Evolutionary conservation across 2,888 invertebrate species (phyloP), one percentile per base, ranked within the genome.

Genomic region (Leptinotarsa juncta): DNA sequence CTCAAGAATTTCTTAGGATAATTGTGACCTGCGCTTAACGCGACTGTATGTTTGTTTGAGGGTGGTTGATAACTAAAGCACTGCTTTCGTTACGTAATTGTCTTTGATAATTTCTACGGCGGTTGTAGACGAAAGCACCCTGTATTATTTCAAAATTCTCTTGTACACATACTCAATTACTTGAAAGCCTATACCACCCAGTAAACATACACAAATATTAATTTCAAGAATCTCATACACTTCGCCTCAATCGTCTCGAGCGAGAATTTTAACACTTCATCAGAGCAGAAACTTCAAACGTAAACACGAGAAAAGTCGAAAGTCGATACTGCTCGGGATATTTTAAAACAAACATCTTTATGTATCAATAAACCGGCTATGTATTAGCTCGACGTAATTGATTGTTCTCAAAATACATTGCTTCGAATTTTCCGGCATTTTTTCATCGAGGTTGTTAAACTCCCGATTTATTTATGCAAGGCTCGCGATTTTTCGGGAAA

Each of bases 401-500:
- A 62, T 62, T 62, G 62, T 62, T 62, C 62, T 62, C n/a, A n/a
- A 62, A 62, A 62, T 62, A 26, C n/a, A 42, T 42, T 26, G 62
- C 62, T 62, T 32, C 62, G 62, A 62, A 62, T 32, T 62, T 62
- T 62, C 62, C 62, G 32, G 42, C 62, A 62, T 77, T 77, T 76
- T 77, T 77, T 51, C 51, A 60, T 51, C 20, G 75, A 70, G 77
- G 75, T 75, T 77, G 75, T 75, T 69, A 77, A 77, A 77, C 75
- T 67, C 62, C 55, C 26, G 49, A 69, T 75, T 77, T 77, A 74
- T 77, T 77, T 77, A 74, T 73, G 72, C n/a, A 26, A 72, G 70
- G 26, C 74, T 68, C 16, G 68, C 67, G 65, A 74, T 71, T 74
- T 71, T 65, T 20, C 42, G 42, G 20, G 57, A 20, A n/a, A 20